Base-by-base conservation (phyloP, 64 coral and sea anemone genomes). In the Porites lutea region DNA sequence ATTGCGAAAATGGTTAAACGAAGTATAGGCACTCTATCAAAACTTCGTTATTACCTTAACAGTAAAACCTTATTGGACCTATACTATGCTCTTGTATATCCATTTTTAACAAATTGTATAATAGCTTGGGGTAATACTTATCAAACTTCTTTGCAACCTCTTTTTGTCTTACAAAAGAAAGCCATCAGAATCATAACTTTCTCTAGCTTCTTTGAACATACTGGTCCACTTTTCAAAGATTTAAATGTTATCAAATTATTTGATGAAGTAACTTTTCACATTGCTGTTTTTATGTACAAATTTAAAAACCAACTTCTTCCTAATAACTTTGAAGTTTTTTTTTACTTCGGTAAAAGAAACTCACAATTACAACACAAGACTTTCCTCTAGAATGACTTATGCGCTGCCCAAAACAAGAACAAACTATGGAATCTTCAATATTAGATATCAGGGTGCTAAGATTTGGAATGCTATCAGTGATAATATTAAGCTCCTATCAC, bases 381-480 rank as follows among this genome's bases (percentile, higher is more conserved):
- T 91, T 27, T 23, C 77, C 61, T 72, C 18, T 53, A 91, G 70
- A 54, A 79, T 47, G n/a, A 60, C 77, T 45, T 82, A 82, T 82
- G 80, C 67, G 65, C 78, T 91, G 50, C 77, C 89, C 80, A 65
- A 71, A 70, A 60, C 80, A 59, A 67, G 89, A 82, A 91, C 89
- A 50, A 91, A 91, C 65, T 82, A 91, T 69, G 89, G 89, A 52
- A 91, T 82, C 23, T 91, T 91, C 7, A 91, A 91, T 81, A 72
- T 92, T 75, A 64, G 90, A 59, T 91, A 52, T 59, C 66, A 54
- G 48, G 79, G 90, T 52, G 90, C 72, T 75, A 92, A 84, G 83
- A 76, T 78, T 45, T 92, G 90, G 90, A 83, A 75, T 92, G 52
- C 66, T 75, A 86, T 92, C 48, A 47, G 70, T 76, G 54, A 86